Evolutionary conservation across 2,113 vertebrate genomes (phyloP).

Genomic region (Rhinopithecus roxellana): DNA sequence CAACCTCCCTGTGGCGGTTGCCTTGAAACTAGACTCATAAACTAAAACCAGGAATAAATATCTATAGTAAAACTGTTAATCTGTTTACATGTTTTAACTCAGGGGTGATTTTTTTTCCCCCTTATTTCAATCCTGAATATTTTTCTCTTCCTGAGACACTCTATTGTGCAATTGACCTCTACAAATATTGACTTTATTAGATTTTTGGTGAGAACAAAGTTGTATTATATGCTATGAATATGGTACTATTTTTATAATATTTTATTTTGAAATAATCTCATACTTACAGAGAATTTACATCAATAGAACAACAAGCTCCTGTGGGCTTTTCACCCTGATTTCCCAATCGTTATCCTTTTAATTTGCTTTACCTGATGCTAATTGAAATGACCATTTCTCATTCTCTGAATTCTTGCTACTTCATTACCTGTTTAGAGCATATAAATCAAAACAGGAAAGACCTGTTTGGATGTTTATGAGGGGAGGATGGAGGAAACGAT

Average conservation of each 20-base stretch:
- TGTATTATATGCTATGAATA: not conserved
- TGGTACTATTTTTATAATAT: not conserved
- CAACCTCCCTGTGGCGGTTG: not conserved
- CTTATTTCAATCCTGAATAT: not conserved
- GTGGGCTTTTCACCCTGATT: fast-evolving
- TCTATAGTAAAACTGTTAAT: constrained; percentile 8
- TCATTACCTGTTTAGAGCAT: not conserved
- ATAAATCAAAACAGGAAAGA: not conserved
- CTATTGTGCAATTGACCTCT: not conserved
- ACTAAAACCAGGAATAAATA: not conserved
- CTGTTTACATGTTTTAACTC: not conserved
- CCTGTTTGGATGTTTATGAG: not conserved
- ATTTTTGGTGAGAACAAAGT: not conserved
- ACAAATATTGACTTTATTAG: not conserved
- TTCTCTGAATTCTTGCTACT: not conserved
- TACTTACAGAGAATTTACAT: not conserved
- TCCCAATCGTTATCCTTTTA: not conserved
- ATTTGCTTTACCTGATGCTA: not conserved
- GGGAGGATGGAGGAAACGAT: not conserved
- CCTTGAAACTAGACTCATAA: constrained; percentile 33
- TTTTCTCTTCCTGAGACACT: not conserved
- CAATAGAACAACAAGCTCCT: not conserved
- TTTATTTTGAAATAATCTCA: constrained; percentile 38
- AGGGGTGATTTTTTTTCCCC: not conserved
- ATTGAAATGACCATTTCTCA: not conserved